These are phyloP conservation scores for Malurus leucopterus DNA, from an alignment of 2,797 vertebrate species.

Conservation along the genomic window DNA sequence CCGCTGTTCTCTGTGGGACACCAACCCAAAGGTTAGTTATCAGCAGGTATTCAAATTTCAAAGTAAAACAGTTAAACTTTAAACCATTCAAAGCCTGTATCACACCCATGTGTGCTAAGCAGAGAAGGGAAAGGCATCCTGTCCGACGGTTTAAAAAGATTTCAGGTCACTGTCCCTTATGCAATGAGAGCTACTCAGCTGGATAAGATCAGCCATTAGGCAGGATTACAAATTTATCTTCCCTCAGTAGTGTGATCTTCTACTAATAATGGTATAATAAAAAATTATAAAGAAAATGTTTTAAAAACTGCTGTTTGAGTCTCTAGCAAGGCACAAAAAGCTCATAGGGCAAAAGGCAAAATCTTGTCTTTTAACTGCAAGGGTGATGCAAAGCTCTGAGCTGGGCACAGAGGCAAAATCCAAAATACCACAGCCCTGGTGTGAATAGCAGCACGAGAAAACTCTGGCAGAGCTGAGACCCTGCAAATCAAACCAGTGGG, in stretches of 20 bases:
- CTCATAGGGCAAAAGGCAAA: fast-evolving
- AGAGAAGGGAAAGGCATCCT: background rate
- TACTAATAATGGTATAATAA: background rate
- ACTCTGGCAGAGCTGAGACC: background rate
- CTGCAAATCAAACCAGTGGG: background rate
- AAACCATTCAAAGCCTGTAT: background rate
- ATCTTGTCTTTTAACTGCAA: background rate
- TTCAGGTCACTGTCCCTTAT: conserved; percentile 44
- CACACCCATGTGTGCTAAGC: background rate
- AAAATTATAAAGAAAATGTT: background rate
- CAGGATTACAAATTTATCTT: conserved; percentile 40
- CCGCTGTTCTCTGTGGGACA: background rate
- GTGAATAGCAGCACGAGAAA: fast-evolving
- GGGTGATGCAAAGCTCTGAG: fast-evolving
- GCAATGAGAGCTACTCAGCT: conserved; percentile 10
- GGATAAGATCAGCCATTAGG: conserved; percentile 36
- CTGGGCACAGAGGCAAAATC: background rate
- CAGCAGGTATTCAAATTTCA: background rate
- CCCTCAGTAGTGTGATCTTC: background rate
- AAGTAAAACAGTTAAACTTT: background rate
- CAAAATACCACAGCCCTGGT: background rate
- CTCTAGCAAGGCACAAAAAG: background rate
- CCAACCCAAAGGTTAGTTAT: background rate
- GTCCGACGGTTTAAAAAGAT: background rate
- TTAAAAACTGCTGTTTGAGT: background rate